Base-by-base conservation (phyloP, 1,140 invertebrate genomes). In the Drepana arcuata region DNA sequence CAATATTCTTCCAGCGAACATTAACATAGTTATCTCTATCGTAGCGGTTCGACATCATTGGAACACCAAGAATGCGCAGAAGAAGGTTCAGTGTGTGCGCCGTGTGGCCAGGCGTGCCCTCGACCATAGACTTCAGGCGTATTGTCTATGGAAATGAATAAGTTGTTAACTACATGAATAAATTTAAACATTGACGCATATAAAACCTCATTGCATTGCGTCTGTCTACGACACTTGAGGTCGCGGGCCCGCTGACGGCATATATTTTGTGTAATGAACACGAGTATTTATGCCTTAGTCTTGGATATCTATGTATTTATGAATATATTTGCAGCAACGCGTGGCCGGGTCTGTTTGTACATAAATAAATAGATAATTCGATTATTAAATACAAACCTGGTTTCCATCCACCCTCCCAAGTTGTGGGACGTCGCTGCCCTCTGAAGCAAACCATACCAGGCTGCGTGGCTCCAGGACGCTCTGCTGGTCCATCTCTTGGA, bases 1-100 rank as follows among this genome's bases (percentile, higher is more conserved):
- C 18, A 2, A 77, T 54, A 3, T 62, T 55, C 1, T 41, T 52
- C 72, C 72, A 77, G 15, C 65, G 46, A 1, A 77, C 35, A 0
- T 21, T 28, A 1, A 77, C 36, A 18, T 72, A 64, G 21, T 68
- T 72, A 29, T 73, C 68, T 12, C 73, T 39, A 15, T 78, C 73
- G 14, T 34, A 62, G 0, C 73, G 50, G 28, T 78, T 78, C 0
- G 70, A 74, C 59, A 63, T 70, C 70, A 74, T 74, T 1, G 56
- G 63, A 0, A 72, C 23, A 0, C 70, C 73, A 0, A 74, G 34
- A 1, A 48, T 41, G 0, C 68, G 23, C 40, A 74, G 16, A 4
- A 78, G 36, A 27, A 53, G 48, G 28, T 60, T 64, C 1, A 68
- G 14, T 0, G 48, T 39, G 35, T 77, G 67, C 0, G 50, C 52